Evolutionary conservation across 2,113 vertebrate species (phyloP).

Genomic region (Montifringilla adamsi): DNA sequence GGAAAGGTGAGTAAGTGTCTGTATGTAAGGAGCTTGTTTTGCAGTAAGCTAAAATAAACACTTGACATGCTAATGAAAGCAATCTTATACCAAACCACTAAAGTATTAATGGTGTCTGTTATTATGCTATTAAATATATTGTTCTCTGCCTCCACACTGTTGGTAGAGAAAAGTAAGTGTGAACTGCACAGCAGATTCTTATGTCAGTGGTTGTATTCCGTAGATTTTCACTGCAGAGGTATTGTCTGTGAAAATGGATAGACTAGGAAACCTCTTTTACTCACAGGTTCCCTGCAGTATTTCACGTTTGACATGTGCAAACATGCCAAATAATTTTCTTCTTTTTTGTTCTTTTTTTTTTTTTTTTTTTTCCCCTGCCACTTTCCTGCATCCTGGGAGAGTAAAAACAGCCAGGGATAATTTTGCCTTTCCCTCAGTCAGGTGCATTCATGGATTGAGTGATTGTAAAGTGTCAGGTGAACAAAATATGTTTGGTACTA

Average conservation of each 20-base stretch:
- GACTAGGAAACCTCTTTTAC: conserved; percentile 36
- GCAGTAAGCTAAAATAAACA: conserved; percentile 48
- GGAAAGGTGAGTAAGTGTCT: background rate
- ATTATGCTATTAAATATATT: conserved; percentile 37
- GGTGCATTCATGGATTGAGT: conserved; percentile 20
- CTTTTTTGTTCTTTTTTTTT: background rate
- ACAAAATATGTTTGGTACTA: background rate
- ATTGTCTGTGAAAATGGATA: conserved; percentile 42
- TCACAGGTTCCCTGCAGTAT: conserved; percentile 25
- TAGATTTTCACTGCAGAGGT: conserved; percentile 34
- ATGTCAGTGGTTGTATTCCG: background rate
- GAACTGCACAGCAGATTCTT: conserved; percentile 20
- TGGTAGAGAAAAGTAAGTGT: background rate
- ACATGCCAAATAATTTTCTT: conserved; percentile 46
- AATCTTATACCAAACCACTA: background rate
- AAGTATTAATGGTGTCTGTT: conserved; percentile 60
- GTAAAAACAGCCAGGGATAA: conserved; percentile 58
- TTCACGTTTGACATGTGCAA: conserved; percentile 60
- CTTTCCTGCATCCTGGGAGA: conserved; percentile 33
- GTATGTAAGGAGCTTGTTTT: conserved; percentile 4
- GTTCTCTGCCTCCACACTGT: conserved; percentile 8
- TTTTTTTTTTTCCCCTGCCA: accelerated
- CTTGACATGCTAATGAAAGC: conserved; percentile 52
- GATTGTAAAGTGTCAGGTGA: background rate
- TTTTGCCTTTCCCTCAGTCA: conserved; percentile 56